A percentile compares a stretch with the other conserved stretches of the same genome.
Evolutionary conservation across 1,140 invertebrate genomes (phyloP).

Genomic region (Magallana gigas): DNA sequence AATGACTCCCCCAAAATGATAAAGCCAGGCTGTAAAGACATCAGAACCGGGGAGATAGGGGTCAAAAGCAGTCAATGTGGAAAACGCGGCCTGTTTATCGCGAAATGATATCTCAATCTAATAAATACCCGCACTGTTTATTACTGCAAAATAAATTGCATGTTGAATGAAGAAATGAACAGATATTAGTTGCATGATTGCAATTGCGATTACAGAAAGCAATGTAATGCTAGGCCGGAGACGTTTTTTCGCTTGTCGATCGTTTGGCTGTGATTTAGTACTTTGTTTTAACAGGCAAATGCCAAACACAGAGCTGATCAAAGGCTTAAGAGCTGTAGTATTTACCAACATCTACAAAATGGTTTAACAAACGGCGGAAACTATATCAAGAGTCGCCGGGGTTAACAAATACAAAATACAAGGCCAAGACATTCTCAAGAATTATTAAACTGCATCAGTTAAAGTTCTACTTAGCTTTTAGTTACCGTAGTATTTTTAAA

Average conservation of each 20-base stretch:
- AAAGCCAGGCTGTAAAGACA: slow-evolving; percentile 6
- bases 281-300: slow-evolving; percentile 29
- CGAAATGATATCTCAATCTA: slow-evolving; percentile 32
- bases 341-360: slow-evolving; percentile 32
- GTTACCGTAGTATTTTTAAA: too few species aligned
- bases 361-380: slow-evolving; percentile 9
- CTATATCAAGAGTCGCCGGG: background rate
- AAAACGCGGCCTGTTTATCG: slow-evolving; percentile 30
- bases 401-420: background rate
- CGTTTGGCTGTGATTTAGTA: slow-evolving; percentile 19
- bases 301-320: slow-evolving; percentile 17
- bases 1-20: background rate
- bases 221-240: slow-evolving; percentile 20
- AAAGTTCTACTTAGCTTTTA: too few species aligned
- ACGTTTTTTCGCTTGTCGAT: slow-evolving; percentile 20
- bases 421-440: background rate
- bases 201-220: slow-evolving; percentile 15
- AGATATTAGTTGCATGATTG: slow-evolving; percentile 38
- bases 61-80: slow-evolving; percentile 9
- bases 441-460: too few species aligned
- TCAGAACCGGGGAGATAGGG: background rate
- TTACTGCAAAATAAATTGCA: slow-evolving; percentile 46
- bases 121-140: slow-evolving; percentile 31
- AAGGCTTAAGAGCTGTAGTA: slow-evolving; percentile 17
- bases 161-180: slow-evolving; percentile 47